These are phyloP conservation scores for Pachydiplax longipennis DNA, from an alignment of 2,888 invertebrate genomes.

Conservation along the genomic window DNA sequence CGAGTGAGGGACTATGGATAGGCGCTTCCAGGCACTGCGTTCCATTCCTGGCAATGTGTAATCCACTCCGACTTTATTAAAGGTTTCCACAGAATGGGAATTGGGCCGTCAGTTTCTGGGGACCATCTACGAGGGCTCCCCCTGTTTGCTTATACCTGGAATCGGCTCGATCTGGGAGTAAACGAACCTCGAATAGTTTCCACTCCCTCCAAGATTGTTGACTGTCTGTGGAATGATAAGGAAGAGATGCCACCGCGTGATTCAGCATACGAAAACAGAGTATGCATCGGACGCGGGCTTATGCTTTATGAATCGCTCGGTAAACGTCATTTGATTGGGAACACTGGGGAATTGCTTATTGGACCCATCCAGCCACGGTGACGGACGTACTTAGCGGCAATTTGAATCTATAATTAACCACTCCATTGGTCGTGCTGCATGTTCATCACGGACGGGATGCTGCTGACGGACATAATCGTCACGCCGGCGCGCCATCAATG, in stretches of 20 bases:
- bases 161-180: neutral
- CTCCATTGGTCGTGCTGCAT: too few relatives aligned
- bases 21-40: neutral
- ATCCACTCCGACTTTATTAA: neutral
- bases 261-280: neutral
- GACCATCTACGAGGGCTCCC: neutral
- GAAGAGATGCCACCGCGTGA: neutral
- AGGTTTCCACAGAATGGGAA: neutral
- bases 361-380: too few relatives aligned
- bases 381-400: too few relatives aligned
- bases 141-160: neutral
- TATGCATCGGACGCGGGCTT: too few relatives aligned
- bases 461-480: too few relatives aligned
- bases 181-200: neutral
- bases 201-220: neutral
- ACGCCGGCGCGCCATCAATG: too few relatives aligned
- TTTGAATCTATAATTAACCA: too few relatives aligned
- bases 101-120: neutral
- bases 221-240: neutral
- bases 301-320: too few relatives aligned
- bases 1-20: neutral
- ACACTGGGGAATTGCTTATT: too few relatives aligned
- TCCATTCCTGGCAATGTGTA: neutral
- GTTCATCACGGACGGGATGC: too few relatives aligned
- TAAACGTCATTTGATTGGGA: too few relatives aligned